phyloP scores from a whole-genome alignment of 2,888 invertebrate species.

The Blastobasis lacticolella region DNA sequence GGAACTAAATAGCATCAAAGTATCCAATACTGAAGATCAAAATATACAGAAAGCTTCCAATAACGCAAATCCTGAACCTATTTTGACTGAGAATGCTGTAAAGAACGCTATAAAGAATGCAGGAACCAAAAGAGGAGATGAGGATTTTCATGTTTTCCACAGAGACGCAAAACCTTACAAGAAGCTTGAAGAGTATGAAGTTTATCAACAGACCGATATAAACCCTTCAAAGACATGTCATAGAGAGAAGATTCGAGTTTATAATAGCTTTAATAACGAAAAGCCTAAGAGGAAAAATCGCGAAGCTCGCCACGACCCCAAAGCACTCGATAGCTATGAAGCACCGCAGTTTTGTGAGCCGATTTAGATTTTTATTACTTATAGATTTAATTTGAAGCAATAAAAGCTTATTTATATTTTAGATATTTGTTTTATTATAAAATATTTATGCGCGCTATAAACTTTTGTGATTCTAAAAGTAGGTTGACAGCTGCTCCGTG shows the following conservation, averaged over 20 bases:
- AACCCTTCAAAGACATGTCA: conserved; percentile 34
- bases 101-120: too few relatives aligned
- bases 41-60: not conserved
- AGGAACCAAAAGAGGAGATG: too few relatives aligned
- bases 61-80: too few relatives aligned
- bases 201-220: conserved; percentile 43
- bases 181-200: conserved; percentile 37
- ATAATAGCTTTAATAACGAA: conserved; percentile 32
- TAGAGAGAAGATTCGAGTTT: conserved; percentile 49
- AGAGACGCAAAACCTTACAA: conserved; percentile 9
- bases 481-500: conserved; percentile 20
- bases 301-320: too few relatives aligned
- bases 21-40: conserved; percentile 15
- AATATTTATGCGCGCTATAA: conserved; percentile 22
- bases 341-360: too few relatives aligned
- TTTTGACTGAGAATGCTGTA: too few relatives aligned
- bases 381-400: not conserved
- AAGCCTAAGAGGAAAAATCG: conserved; percentile 25
- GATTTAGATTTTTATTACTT: conserved; percentile 2
- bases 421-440: conserved; percentile 6
- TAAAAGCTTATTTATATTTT: conserved; percentile 10
- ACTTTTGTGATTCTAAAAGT: conserved; percentile 17
- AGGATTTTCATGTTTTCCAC: not conserved
- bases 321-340: too few relatives aligned
- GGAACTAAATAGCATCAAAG: conserved; percentile 51